Evolutionary conservation across 2,797 vertebrate genomes (phyloP).

Genomic region (Oreochromis grahami): DNA sequence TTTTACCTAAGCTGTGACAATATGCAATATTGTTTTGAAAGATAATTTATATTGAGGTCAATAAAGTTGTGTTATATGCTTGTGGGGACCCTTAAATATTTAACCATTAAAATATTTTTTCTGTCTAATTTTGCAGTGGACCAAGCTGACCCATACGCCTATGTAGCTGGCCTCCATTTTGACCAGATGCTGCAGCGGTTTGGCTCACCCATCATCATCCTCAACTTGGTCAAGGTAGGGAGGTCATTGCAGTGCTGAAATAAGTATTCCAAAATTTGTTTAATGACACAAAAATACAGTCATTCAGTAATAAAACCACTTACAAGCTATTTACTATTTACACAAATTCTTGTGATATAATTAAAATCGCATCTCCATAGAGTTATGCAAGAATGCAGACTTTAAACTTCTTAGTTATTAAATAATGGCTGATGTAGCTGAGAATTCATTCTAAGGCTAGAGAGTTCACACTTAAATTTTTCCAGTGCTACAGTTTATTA

Average conservation of each 20-base stretch:
- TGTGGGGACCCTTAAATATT: neutral
- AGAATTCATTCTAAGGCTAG: neutral
- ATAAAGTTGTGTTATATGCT: neutral
- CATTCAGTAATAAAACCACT: neutral
- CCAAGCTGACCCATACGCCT: conserved; percentile 94
- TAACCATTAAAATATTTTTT: neutral
- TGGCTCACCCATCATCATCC: conserved; percentile 96
- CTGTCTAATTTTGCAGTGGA: conserved; percentile 75
- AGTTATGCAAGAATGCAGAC: neutral
- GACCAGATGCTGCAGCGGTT: conserved; percentile 99
- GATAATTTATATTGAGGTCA: neutral
- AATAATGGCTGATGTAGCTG: neutral
- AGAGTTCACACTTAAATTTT: neutral
- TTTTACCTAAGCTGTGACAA: neutral
- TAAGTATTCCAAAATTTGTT: neutral
- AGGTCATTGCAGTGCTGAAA: neutral
- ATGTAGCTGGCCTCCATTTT: conserved; percentile 93
- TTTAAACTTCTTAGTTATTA: no score
- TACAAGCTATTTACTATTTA: neutral
- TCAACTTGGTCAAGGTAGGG: conserved; percentile 97
- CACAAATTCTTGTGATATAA: neutral
- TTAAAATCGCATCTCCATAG: neutral
- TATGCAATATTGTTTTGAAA: neutral
- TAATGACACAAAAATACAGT: neutral
- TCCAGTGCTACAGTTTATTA: neutral